Base-by-base conservation (phyloP, 1,140 invertebrate genomes). In the Plectrocnemia conspersa region DNA sequence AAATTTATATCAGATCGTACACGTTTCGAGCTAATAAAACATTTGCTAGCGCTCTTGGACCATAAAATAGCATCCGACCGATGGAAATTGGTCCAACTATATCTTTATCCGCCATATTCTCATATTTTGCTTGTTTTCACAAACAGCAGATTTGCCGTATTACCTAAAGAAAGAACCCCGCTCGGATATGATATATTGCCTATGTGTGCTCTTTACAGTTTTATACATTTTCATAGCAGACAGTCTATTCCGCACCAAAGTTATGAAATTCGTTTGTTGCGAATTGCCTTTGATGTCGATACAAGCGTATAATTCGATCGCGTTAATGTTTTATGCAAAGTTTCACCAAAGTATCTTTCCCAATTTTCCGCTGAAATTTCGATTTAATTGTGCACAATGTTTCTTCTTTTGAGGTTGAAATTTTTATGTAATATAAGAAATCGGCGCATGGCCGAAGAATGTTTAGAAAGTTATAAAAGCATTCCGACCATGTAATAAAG, bases 81-180 rank as follows among this genome's bases (percentile, higher is more conserved):
- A 44, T 11, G n/a, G 13, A 15, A 18, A 40, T 40, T 19, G 22
- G 16, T 19, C n/a, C 16, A 18, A 44, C 40, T 44, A 18, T 44
- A 44, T 44, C 21, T 44, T 44, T 44, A 4, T 44, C n/a, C 16
- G 40, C n/a, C 40, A 18, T 22, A 5, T 24, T 9, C 11, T 11
- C 41, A 21, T 44, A 16, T 44, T 44, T 22, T 24, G 18, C 41
- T 44, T 44, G 41, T 44, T 44, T 44, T 44, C 24, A n/a, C 44
- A 19, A 52, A 22, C 9, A 21, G 46, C 24, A 32, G 45, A 48
- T 33, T 24, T 9, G 27, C n/a, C n/a, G n/a, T 29, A 29, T 29
- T n/a, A 29, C 27, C 27, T 6, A 29, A 7, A 29, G 27, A 45
- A 45, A 45, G 42, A 45, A 45, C 15, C 5, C 15, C 13, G 29